A percentile compares a stretch with the other conserved stretches of the same genome.
phyloP scores from a whole-genome alignment of 2,888 invertebrate genomes.

The Limnephilus rhombicus region DNA sequence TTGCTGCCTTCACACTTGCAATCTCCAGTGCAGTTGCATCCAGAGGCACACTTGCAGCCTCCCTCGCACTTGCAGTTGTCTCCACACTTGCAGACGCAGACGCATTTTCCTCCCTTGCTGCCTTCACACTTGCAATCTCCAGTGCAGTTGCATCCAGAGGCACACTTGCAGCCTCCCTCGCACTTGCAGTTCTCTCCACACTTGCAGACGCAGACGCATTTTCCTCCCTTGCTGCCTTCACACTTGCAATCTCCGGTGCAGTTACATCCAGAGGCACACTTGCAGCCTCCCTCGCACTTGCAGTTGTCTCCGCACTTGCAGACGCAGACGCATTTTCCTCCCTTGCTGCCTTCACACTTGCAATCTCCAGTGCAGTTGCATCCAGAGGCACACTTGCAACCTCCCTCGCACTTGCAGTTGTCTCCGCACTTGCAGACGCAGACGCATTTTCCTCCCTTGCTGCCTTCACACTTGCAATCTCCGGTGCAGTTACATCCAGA shows the following conservation, averaged over 20 bases:
- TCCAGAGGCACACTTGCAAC: slow-evolving; percentile 59
- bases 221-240: too few species aligned
- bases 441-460: slow-evolving; percentile 45
- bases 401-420: slow-evolving; percentile 56
- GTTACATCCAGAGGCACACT: slow-evolving; percentile 59
- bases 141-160: slow-evolving; percentile 49
- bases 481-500: slow-evolving; percentile 62
- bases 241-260: slow-evolving; percentile 51
- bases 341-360: slow-evolving; percentile 56
- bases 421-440: slow-evolving; percentile 62
- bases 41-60: slow-evolving; percentile 54
- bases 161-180: slow-evolving; percentile 51
- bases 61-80: slow-evolving; percentile 58
- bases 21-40: slow-evolving; percentile 43
- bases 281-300: slow-evolving; percentile 50
- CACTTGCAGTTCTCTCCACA: slow-evolving; percentile 61
- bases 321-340: slow-evolving; percentile 49
- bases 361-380: slow-evolving; percentile 62
- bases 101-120: slow-evolving; percentile 46
- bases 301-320: slow-evolving; percentile 61
- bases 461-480: slow-evolving; percentile 48
- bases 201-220: slow-evolving; percentile 51
- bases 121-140: slow-evolving; percentile 60
- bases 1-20: too few species aligned
- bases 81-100: slow-evolving; percentile 56